phyloP scores from a whole-genome alignment of 2,113 vertebrate species.

The Hydropotes inermis region DNA sequence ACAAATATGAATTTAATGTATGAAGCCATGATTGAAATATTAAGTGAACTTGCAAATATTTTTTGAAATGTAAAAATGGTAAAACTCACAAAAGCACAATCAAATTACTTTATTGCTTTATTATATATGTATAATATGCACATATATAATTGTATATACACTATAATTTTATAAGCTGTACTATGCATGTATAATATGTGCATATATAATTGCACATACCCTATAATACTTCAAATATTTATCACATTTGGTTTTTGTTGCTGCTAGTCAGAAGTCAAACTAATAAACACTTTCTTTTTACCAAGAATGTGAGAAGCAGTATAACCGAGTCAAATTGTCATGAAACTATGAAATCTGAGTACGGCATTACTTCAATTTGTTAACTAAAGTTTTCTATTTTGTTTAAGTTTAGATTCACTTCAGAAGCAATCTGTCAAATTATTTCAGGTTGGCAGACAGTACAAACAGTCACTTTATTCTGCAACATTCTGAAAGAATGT shows the following conservation, averaged over 20 bases:
- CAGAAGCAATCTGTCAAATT: conserved; percentile 19
- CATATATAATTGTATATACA: background rate
- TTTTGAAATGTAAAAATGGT: background rate
- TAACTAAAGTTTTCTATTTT: background rate
- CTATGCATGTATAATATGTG: background rate
- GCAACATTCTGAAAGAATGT: background rate
- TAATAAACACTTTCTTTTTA: background rate
- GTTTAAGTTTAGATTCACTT: background rate
- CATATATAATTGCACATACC: background rate
- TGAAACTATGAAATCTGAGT: background rate
- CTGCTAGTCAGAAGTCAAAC: background rate
- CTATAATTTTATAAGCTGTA: background rate
- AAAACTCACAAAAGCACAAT: background rate
- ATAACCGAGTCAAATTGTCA: background rate
- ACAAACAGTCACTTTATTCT: background rate
- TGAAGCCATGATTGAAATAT: background rate
- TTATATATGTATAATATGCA: background rate
- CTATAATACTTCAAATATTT: background rate
- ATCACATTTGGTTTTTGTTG: background rate
- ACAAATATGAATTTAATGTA: background rate
- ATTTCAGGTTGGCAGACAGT: background rate
- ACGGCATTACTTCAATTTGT: background rate
- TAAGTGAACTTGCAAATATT: background rate
- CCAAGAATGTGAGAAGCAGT: background rate
- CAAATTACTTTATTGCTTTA: background rate